A percentile compares a stretch with the other conserved stretches of the same genome.
These are phyloP conservation scores for Polylopha cassiicola DNA, from an alignment of 2,888 invertebrate genomes.

Conservation along the genomic window DNA sequence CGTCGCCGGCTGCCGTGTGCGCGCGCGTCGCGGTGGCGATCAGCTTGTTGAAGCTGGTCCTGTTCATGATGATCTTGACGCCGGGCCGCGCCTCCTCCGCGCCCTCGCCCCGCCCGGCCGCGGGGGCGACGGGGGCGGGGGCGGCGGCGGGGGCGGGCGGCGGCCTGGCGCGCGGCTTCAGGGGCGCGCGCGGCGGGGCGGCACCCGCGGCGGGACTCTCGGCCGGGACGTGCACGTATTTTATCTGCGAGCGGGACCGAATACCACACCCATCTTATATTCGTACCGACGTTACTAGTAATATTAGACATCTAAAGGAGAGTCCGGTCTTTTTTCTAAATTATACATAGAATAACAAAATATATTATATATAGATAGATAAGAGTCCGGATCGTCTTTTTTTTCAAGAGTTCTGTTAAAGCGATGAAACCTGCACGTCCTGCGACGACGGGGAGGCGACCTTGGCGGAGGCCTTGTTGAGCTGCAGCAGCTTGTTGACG, in stretches of 20 bases:
- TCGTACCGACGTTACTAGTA: no score
- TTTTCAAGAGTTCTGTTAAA: slow-evolving; percentile 32
- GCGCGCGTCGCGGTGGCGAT: slow-evolving; percentile 34
- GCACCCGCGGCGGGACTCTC: neutral
- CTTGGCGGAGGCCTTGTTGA: no score
- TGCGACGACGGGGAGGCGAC: slow-evolving; percentile 12
- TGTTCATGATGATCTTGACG: slow-evolving; percentile 69
- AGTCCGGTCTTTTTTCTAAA: no score
- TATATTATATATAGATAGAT: no score
- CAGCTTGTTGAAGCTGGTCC: slow-evolving; percentile 49
- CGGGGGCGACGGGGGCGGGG: slow-evolving; percentile 1
- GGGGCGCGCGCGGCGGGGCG: slow-evolving; percentile 10
- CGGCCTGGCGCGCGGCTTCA: slow-evolving; percentile 8
- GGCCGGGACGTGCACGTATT: slow-evolving; percentile 8
- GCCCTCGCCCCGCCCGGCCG: slow-evolving; percentile 16
- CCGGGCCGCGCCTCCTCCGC: slow-evolving; percentile 43
- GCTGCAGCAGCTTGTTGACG: slow-evolving; percentile 39
- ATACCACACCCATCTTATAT: no score
- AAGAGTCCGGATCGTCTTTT: no score
- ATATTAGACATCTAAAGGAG: no score
- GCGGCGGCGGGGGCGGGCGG: neutral
- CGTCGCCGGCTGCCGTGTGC: slow-evolving; percentile 11
- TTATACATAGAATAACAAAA: no score
- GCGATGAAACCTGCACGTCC: slow-evolving; percentile 14
- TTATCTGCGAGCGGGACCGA: slow-evolving; percentile 4